These are phyloP conservation scores for Pammene fasciana DNA, from an alignment of 2,888 invertebrate genomes.

Conservation along the genomic window DNA sequence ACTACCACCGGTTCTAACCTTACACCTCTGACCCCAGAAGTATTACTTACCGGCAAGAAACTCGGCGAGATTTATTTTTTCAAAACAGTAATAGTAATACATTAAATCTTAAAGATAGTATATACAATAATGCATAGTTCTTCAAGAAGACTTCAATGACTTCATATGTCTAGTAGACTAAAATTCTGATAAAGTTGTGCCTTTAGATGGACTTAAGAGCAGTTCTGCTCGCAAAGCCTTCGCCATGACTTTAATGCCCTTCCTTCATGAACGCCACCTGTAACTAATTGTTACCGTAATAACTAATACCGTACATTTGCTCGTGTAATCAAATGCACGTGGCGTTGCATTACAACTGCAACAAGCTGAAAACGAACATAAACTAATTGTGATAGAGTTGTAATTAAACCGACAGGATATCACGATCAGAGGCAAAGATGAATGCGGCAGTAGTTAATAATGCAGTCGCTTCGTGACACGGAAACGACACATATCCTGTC, in stretches of 20 bases:
- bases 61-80: too few relatives aligned
- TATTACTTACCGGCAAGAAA: too few relatives aligned
- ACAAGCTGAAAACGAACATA: background rate
- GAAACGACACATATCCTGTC: constrained; percentile 58
- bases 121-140: too few relatives aligned
- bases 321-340: constrained; percentile 20
- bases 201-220: too few relatives aligned
- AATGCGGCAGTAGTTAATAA: constrained; percentile 47
- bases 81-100: too few relatives aligned
- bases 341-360: background rate
- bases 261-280: background rate
- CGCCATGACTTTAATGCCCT: constrained; percentile 17
- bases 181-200: too few relatives aligned
- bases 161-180: too few relatives aligned
- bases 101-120: too few relatives aligned
- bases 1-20: too few relatives aligned
- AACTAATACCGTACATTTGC: constrained; percentile 9
- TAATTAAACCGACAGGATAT: background rate
- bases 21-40: too few relatives aligned
- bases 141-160: too few relatives aligned
- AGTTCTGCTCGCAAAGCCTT: background rate
- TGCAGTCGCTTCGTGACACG: constrained; percentile 54
- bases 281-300: constrained; percentile 17
- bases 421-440: constrained; percentile 8
- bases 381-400: background rate